Evolutionary conservation across 2,797 vertebrate species (phyloP).

Genomic region (Decapterus maruadsi): DNA sequence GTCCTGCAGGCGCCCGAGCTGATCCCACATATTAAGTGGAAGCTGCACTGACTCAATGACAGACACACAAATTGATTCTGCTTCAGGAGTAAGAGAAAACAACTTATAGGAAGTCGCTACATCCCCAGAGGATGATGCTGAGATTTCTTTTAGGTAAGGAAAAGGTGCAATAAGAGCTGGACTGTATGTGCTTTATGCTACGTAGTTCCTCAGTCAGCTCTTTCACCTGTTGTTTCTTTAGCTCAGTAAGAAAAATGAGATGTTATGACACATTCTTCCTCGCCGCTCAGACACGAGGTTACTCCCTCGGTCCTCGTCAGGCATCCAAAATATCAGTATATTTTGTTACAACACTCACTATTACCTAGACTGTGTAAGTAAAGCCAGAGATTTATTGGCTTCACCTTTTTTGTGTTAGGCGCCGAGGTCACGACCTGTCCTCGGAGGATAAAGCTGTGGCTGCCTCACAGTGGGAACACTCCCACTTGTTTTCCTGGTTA

Average conservation of each 20-base stretch:
- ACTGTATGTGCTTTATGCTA: neutral
- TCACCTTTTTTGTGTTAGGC: constrained; percentile 25
- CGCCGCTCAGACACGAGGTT: neutral
- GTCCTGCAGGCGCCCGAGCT: constrained; percentile 30
- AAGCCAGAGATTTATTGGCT: constrained; percentile 30
- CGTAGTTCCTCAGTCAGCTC: neutral
- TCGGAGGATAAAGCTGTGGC: constrained; percentile 45
- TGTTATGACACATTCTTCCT: neutral
- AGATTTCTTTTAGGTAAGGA: constrained; percentile 18
- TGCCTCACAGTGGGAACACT: constrained; percentile 40
- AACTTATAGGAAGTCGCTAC: constrained; percentile 17
- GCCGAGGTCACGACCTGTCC: constrained; percentile 58
- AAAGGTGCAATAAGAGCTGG: neutral
- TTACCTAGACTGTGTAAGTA: neutral
- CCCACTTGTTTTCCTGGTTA: constrained; percentile 54
- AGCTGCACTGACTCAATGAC: constrained; percentile 31
- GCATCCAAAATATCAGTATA: neutral
- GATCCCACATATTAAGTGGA: constrained; percentile 48
- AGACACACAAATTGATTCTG: constrained; percentile 28
- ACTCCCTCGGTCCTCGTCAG: neutral
- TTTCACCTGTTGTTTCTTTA: no score
- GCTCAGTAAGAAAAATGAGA: neutral
- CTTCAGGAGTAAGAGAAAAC: constrained; percentile 13
- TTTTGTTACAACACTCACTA: neutral
- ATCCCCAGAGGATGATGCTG: constrained; percentile 12